These are phyloP conservation scores for Cyaniris semiargus DNA, from an alignment of 2,888 invertebrate species.

Conservation along the genomic window DNA sequence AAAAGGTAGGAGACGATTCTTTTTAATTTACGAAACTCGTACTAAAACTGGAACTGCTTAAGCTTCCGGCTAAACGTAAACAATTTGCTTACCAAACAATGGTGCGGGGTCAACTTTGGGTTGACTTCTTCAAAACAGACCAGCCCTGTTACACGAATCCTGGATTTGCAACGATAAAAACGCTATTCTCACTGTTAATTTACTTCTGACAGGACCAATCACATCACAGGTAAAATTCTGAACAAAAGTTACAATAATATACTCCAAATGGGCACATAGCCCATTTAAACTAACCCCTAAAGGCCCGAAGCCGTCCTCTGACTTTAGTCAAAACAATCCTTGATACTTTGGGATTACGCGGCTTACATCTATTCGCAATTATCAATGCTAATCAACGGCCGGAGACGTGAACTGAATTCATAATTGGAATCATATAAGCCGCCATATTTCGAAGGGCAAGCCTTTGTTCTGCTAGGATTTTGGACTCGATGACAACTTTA, in stretches of 20 bases:
- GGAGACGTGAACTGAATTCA: slow-evolving; percentile 13
- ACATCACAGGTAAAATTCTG: not conserved
- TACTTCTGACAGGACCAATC: no score
- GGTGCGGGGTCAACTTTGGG: no score
- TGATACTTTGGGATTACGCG: slow-evolving; percentile 11
- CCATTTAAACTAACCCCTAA: not conserved
- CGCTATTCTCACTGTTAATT: no score
- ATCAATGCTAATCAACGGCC: slow-evolving; percentile 6
- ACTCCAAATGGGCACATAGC: not conserved
- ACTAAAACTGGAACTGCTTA: no score
- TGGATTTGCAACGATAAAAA: no score
- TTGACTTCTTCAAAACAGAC: no score
- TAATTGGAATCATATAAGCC: slow-evolving; percentile 15
- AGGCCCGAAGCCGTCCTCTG: not conserved
- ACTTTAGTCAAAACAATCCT: slow-evolving; percentile 5
- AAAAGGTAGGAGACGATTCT: not conserved
- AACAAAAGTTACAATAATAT: not conserved
- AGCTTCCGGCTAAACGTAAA: no score
- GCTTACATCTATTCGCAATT: slow-evolving; percentile 12
- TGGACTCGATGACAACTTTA: not conserved
- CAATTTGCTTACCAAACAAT: no score
- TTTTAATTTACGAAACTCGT: no score
- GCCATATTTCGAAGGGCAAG: slow-evolving; percentile 11
- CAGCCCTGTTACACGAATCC: no score
- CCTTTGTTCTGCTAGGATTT: slow-evolving; percentile 3